Evolutionary conservation across 2,113 vertebrate genomes (phyloP), one percentile per base, ranked within the genome.

Genomic region (Sturnira hondurensis): DNA sequence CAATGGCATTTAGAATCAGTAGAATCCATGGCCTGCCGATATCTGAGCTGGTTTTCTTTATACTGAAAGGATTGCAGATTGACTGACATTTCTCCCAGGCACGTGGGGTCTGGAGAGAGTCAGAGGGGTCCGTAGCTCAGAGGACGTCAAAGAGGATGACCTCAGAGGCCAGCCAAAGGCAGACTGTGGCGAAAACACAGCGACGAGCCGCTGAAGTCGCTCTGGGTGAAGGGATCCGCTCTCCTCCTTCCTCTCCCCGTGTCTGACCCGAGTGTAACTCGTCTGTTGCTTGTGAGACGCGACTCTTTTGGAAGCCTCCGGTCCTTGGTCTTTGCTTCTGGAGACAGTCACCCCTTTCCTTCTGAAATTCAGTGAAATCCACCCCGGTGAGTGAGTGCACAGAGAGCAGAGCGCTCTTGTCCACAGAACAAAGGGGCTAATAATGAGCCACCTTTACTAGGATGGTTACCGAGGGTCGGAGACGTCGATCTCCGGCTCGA

Each of bases 351-450:
- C 52, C 52, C 65, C 41, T 96, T 90, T 84, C 68, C 84, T 92
- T 86, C 89, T 96, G 82, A 93, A 86, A 95, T 92, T 90, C 95
- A 96, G 80, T 93, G 93, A 97, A 96, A 95, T 80, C 73, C 70
- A 36, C 67, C 90, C 83, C 71, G 74, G 92, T 89, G 95, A 82
- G 71, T 26, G 58, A 38, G 80, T 85, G 2, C 38, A n/a, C 43
- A 56, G 84, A 92, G 61, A 65, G 31, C 56, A 50, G 36, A 67
- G 76, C 28, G 70, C 38, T 65, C 70, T 94, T 96, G 84, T 82
- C 97, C 97, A 90, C 54, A 83, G 81, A 95, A 95, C 73, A 73
- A 28, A 33, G 68, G 50, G 91, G 89, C 78, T 76, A 73, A 92
- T 88, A 67, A 95, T 1, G 33, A 96, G 91, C 54, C 65, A 36